phyloP scores from a whole-genome alignment of 2,888 invertebrate species.

The Acanthacorydalis orientalis region DNA sequence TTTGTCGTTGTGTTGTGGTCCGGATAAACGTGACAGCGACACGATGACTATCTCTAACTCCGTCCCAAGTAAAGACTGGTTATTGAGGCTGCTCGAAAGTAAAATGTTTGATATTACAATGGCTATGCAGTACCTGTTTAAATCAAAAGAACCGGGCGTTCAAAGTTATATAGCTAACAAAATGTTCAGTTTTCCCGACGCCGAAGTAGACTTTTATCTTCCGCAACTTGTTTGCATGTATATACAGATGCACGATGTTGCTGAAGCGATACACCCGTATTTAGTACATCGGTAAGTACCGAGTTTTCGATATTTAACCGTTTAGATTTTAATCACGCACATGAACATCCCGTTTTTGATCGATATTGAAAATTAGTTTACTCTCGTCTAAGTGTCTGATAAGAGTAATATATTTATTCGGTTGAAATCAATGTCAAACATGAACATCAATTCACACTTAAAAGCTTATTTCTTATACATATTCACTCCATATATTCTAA shows the following conservation, averaged over 20 bases:
- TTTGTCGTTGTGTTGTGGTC: conserved; percentile 24
- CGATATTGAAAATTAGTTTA: not conserved
- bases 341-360: too few relatives aligned
- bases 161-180: conserved; percentile 95
- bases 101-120: conserved; percentile 96
- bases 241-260: conserved; percentile 93
- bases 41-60: conserved; percentile 8
- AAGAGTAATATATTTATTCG: too few relatives aligned
- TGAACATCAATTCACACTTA: too few relatives aligned
- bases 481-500: too few relatives aligned
- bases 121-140: conserved; percentile 95
- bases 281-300: conserved; percentile 52
- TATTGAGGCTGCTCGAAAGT: conserved; percentile 87
- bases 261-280: conserved; percentile 80
- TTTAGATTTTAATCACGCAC: not conserved
- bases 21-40: conserved; percentile 11
- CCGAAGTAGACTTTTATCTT: conserved; percentile 92
- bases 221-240: conserved; percentile 98
- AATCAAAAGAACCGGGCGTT: conserved; percentile 95
- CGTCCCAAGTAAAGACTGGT: conserved; percentile 41
- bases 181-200: conserved; percentile 84
- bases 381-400: too few relatives aligned
- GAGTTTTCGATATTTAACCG: not conserved
- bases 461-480: too few relatives aligned
- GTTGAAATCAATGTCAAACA: too few relatives aligned